Conservation (phyloP, 2,113 vertebrate species). For the Hydrolagus affinis region DNA sequence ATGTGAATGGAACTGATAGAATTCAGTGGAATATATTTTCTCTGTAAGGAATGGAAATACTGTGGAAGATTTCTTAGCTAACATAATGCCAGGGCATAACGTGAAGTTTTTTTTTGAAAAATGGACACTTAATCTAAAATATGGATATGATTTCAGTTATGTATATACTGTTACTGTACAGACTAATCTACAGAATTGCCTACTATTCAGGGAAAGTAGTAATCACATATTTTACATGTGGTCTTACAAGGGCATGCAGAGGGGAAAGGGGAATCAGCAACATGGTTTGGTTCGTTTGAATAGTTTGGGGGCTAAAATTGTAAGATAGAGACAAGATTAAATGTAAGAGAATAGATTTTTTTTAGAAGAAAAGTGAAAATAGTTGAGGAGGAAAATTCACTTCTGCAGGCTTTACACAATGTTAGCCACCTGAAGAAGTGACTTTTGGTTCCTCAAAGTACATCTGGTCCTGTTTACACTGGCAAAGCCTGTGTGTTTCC, state of each 20-base stretch:
- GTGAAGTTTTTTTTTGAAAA: too few species aligned
- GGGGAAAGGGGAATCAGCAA: neutral
- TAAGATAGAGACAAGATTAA: too few species aligned
- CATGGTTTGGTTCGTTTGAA: neutral
- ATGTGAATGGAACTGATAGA: neutral
- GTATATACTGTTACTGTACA: too few species aligned
- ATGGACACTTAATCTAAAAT: too few species aligned
- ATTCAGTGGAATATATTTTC: neutral
- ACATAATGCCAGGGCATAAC: too few species aligned
- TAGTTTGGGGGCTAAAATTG: neutral
- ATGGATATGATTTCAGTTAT: too few species aligned
- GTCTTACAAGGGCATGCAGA: neutral
- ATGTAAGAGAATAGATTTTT: neutral
- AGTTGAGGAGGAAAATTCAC: neutral
- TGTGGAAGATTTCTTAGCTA: too few species aligned
- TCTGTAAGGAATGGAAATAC: neutral
- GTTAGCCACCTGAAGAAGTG: conserved; percentile 1
- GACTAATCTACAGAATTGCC: too few species aligned
- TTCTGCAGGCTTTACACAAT: neutral
- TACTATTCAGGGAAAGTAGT: too few species aligned
- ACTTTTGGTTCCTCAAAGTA: neutral
- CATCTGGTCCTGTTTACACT: conserved; percentile 9
- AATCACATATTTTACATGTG: neutral
- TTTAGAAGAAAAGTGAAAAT: neutral
- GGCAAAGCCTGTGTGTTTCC: conserved; percentile 18